Conservation (phyloP, 2,888 invertebrate genomes). For the Panzeria rudis region DNA sequence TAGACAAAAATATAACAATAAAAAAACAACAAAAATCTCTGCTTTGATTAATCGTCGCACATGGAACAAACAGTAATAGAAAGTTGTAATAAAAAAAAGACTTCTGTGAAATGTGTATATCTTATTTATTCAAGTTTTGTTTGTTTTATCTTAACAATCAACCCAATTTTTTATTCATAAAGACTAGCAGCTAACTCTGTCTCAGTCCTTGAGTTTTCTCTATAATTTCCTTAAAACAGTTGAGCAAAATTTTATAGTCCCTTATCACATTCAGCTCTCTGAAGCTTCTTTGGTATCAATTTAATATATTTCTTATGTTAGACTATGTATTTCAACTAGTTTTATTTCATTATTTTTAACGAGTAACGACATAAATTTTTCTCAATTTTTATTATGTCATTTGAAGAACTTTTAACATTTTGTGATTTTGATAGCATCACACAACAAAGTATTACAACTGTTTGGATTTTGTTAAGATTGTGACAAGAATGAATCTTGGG, state of each 20-base stretch:
- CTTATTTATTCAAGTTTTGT: conserved; percentile 6
- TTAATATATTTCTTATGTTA: not conserved
- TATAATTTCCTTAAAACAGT: conserved; percentile 7
- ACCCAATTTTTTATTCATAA: conserved; percentile 20
- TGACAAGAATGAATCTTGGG: conserved; percentile 22
- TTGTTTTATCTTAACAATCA: conserved; percentile 39
- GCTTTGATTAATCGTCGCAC: not conserved
- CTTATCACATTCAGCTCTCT: conserved; percentile 3
- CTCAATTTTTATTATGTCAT: not conserved
- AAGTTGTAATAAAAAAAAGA: not conserved
- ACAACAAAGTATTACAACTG: conserved; percentile 16
- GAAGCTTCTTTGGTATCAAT: conserved; percentile 35
- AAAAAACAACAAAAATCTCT: not conserved
- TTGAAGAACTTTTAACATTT: conserved; percentile 12
- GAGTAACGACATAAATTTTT: not conserved
- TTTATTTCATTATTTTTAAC: conserved; percentile 1
- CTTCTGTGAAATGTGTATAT: not conserved
- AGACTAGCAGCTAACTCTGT: not conserved
- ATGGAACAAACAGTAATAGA: conserved; percentile 1
- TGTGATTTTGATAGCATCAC: not conserved
- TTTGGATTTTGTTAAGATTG: conserved; percentile 35
- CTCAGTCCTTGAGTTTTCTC: conserved; percentile 17
- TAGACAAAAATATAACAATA: not conserved
- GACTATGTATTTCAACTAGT: not conserved
- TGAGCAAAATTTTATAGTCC: conserved; percentile 38